Conservation (phyloP, 2,888 invertebrate species). For the Caenorhabditis zanzibari region DNA sequence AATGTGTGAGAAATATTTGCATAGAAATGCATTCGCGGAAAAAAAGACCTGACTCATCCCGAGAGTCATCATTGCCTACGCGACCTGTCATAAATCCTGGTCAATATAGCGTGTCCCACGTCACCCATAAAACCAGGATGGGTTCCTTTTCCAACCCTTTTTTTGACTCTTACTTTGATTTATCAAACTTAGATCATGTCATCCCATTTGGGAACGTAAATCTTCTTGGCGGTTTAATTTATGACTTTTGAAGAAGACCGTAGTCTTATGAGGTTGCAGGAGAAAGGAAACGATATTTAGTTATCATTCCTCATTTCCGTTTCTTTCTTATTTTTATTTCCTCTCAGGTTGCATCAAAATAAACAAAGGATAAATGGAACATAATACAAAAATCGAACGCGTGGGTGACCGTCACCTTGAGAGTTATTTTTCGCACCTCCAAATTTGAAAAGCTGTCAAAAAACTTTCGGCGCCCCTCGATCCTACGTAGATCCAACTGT, state of each 20-base stretch:
- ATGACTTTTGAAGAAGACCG: conserved; percentile 18
- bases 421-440: conserved; percentile 48
- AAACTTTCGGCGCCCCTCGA: conserved; percentile 20
- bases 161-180: conserved; percentile 55
- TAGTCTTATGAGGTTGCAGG: conserved; percentile 19
- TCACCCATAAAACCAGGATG: conserved; percentile 42
- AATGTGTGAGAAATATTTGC: conserved; percentile 51
- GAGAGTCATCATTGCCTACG: conserved; percentile 34
- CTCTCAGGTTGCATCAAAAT: conserved; percentile 1
- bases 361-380: background rate
- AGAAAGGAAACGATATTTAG: conserved; percentile 11
- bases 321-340: conserved; percentile 12
- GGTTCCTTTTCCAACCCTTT: conserved; percentile 4
- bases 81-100: conserved; percentile 49
- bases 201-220: conserved; percentile 48
- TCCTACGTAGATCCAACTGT: conserved; percentile 50
- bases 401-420: conserved; percentile 45
- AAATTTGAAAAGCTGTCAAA: conserved; percentile 65
- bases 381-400: conserved; percentile 51
- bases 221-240: conserved; percentile 49
- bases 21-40: conserved; percentile 57
- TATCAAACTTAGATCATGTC: conserved; percentile 58
- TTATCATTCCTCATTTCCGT: conserved; percentile 50
- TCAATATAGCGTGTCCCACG: conserved; percentile 55
- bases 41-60: conserved; percentile 47